These are phyloP conservation scores for Columbina picui DNA, from an alignment of 2,113 vertebrate genomes.

Conservation along the genomic window DNA sequence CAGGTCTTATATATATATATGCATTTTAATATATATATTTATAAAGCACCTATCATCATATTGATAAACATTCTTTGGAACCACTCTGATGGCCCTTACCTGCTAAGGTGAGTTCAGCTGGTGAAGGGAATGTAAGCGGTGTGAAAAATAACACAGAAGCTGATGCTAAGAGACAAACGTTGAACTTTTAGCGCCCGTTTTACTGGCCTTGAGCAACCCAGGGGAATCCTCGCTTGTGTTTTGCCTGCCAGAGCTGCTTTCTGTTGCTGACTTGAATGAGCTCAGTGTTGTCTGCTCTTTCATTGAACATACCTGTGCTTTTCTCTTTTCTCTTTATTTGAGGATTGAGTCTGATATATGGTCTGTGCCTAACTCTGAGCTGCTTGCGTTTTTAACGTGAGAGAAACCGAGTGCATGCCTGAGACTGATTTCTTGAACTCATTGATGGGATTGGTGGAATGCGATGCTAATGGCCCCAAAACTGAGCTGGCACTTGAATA, in stretches of 20 bases:
- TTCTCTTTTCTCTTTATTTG: slow-evolving; percentile 70
- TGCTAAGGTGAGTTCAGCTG: neutral
- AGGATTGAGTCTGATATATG: slow-evolving; percentile 37
- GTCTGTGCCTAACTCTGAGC: slow-evolving; percentile 62
- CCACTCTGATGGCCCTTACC: neutral
- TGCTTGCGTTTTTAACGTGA: slow-evolving; percentile 57
- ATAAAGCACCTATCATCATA: too few species aligned
- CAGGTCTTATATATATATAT: too few species aligned
- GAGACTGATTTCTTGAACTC: slow-evolving; percentile 52
- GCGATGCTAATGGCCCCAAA: slow-evolving; percentile 45
- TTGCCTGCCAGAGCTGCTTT: slow-evolving; percentile 29
- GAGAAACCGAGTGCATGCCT: slow-evolving; percentile 65
- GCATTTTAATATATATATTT: too few species aligned
- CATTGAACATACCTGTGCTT: slow-evolving; percentile 49
- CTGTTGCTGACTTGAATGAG: slow-evolving; percentile 42
- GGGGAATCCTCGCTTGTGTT: slow-evolving; percentile 32
- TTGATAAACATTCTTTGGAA: too few species aligned
- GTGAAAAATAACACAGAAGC: neutral
- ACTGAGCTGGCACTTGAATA: slow-evolving; percentile 51
- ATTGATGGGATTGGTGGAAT: slow-evolving; percentile 63
- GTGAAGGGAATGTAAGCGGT: neutral
- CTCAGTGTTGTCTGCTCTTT: slow-evolving; percentile 28
- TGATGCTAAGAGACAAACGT: neutral
- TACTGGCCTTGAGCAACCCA: slow-evolving; percentile 32
- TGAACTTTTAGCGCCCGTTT: neutral